A percentile compares a stretch with the other conserved stretches of the same genome.
Conservation (phyloP, 64 coral and sea anemone species). For the Porites lutea region DNA sequence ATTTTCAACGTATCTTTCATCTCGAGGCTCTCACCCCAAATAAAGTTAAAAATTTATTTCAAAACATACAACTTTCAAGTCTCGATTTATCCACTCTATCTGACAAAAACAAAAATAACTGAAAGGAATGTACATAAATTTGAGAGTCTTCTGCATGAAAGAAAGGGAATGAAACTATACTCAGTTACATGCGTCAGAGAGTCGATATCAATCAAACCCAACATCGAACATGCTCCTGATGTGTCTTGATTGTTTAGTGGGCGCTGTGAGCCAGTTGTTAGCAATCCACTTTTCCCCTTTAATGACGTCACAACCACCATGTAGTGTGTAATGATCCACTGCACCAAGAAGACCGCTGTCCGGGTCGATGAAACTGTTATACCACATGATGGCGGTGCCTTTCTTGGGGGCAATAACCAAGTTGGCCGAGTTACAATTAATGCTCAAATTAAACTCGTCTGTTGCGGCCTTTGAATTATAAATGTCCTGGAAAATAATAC, state of each 20-base stretch:
- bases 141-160: no score
- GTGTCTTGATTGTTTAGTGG: conserved; percentile 62
- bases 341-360: conserved; percentile 74
- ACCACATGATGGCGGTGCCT: conserved; percentile 92
- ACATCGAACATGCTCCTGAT: conserved; percentile 75
- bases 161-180: no score
- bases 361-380: conserved; percentile 86
- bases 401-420: conserved; percentile 78
- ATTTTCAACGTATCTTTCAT: no score
- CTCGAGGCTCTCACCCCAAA: no score
- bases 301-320: conserved; percentile 88
- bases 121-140: no score
- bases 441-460: conserved; percentile 81
- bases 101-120: no score
- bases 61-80: no score
- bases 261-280: conserved; percentile 96
- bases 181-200: not conserved
- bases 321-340: conserved; percentile 68
- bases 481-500: conserved; percentile 38
- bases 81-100: no score
- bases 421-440: conserved; percentile 80
- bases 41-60: no score
- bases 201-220: not conserved
- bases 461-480: conserved; percentile 53
- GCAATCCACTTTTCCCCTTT: conserved; percentile 90